These are phyloP conservation scores for Sebastiscus tertius DNA, from an alignment of 2,797 vertebrate species.

Conservation along the genomic window DNA sequence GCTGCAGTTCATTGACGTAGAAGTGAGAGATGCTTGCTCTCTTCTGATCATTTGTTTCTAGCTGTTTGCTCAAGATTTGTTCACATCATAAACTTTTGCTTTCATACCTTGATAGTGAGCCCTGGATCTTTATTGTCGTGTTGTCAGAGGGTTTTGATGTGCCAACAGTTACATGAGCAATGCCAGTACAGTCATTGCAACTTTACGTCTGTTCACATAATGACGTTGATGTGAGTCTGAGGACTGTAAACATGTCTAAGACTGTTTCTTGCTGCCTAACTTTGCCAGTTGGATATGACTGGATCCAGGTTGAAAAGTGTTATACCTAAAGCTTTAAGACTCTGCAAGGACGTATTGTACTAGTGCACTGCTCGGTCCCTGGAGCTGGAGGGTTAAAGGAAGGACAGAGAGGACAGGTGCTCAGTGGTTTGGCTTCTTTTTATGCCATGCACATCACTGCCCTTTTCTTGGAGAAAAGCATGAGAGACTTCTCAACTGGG, in stretches of 20 bases:
- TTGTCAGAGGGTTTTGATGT: not conserved
- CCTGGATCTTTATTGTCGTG: not conserved
- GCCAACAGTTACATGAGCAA: not conserved
- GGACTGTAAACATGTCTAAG: not conserved
- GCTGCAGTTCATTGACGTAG: not conserved
- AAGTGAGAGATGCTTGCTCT: not conserved
- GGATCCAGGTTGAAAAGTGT: not conserved
- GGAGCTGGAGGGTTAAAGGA: constrained; percentile 8
- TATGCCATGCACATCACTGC: constrained; percentile 25
- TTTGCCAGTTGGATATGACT: not conserved
- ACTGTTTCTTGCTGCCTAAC: not conserved
- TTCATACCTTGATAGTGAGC: not conserved
- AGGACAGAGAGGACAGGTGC: constrained; percentile 34
- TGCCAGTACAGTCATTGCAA: not conserved
- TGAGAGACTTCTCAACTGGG: constrained; percentile 32
- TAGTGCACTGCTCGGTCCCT: constrained; percentile 10
- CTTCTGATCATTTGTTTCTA: not conserved
- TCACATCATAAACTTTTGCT: not conserved
- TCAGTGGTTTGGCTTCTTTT: constrained; percentile 27
- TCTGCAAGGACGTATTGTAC: not conserved
- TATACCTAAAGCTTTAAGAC: not conserved
- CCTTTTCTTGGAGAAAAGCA: constrained; percentile 32
- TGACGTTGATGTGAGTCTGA: not conserved
- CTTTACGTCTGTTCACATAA: not conserved
- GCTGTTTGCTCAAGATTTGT: not conserved